Percentiles rank a stretch among this genome's conserved stretches.
Conservation (phyloP, 2,113 vertebrate species). For the Sapayoa aenigma region DNA sequence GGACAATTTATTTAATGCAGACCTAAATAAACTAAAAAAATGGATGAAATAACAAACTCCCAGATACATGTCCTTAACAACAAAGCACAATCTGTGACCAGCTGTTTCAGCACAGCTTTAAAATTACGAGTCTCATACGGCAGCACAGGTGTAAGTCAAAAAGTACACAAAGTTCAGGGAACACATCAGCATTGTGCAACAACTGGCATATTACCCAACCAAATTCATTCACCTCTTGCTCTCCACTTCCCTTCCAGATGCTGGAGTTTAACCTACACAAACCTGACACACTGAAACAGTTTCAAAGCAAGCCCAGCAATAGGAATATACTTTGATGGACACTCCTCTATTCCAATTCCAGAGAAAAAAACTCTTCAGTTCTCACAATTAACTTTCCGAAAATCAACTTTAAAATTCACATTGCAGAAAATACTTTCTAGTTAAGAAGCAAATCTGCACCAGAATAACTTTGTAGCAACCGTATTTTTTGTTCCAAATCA, state of each 20-base stretch:
- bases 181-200: neutral
- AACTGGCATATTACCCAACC: neutral
- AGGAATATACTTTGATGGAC: neutral
- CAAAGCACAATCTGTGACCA: neutral
- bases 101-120: neutral
- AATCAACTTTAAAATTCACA: neutral
- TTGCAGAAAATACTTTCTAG: neutral
- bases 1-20: neutral
- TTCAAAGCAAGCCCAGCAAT: neutral
- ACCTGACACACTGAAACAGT: neutral
- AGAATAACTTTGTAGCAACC: neutral
- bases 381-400: neutral
- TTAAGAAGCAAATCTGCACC: neutral
- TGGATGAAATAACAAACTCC: neutral
- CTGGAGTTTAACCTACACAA: neutral
- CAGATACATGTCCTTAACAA: neutral
- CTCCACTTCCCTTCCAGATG: neutral
- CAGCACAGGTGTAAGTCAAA: neutral
- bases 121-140: neutral
- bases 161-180: constrained; percentile 6
- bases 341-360: neutral
- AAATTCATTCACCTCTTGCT: neutral
- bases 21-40: neutral
- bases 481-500: neutral
- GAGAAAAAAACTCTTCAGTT: neutral